Conservation (phyloP, 2,113 vertebrate species). For the Mystacornis crossleyi region DNA sequence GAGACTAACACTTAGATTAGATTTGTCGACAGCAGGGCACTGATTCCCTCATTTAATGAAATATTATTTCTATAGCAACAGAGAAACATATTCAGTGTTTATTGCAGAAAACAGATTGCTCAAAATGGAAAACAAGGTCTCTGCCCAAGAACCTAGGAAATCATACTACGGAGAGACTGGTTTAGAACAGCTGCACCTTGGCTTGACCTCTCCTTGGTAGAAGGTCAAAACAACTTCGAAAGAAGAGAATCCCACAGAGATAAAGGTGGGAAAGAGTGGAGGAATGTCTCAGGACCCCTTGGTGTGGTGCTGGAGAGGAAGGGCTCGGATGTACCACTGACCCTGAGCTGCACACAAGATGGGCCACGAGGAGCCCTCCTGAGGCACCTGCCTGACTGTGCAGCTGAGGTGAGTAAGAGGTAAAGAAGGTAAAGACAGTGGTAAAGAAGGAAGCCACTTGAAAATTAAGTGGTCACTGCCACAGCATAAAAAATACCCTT, state of each 20-base stretch:
- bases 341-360: background rate
- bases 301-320: background rate
- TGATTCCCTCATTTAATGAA: constrained; percentile 37
- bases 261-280: background rate
- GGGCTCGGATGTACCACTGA: rapidly evolving
- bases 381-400: background rate
- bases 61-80: constrained; percentile 64
- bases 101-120: constrained; percentile 29
- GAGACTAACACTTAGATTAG: constrained; percentile 48
- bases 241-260: background rate
- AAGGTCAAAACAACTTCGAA: background rate
- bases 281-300: background rate
- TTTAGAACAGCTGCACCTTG: background rate
- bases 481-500: background rate
- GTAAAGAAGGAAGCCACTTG: background rate
- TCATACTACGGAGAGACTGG: background rate
- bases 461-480: background rate
- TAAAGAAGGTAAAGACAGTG: background rate
- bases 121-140: constrained; percentile 21
- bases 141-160: background rate
- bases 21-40: constrained; percentile 34
- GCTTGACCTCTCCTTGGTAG: background rate
- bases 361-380: background rate
- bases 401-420: background rate
- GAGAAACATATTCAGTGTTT: background rate